Evolutionary conservation across 2,797 vertebrate genomes (phyloP), one percentile per base, ranked within the genome.

Genomic region (Chiloscyllium punctatum): DNA sequence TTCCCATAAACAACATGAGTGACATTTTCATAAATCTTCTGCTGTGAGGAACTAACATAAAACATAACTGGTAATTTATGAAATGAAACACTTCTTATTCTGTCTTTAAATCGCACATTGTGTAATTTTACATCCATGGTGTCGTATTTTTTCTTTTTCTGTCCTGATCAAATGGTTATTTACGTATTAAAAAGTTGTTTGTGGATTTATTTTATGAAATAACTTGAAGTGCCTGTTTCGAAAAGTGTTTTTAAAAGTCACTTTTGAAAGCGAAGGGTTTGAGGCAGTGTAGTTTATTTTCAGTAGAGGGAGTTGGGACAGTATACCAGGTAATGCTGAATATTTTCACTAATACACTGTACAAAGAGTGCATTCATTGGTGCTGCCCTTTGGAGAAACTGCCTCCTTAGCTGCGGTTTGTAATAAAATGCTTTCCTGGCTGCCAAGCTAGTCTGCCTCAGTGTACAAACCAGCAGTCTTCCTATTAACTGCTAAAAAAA

Each of bases 341-440:
- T 95, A 95, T 95, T 95, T 95, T 95, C 37, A 95, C 94, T 95
- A 95, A 95, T 95, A 95, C 71, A 18, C 16, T 53, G 94, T 95
- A 95, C 71, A 95, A 95, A 95, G 94, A 95, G 71, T 95, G 94
- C 23, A 95, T 95, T 95, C 94, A 95, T 77, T 95, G 94, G 48
- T 30, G 42, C 71, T 95, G 48, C 94, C 69, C 94, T 95, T 95
- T 95, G 94, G 94, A 95, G 94, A 74, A 95, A 53, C 69, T 95
- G 94, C 94, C 94, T 95, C 94, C 88, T 74, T 95, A 90, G 90
- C 87, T 95, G 95, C 74, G 95, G 95, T 94, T 95, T 95, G 68
- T 37, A 91, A 92, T 94, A 91, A 95, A 91, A 95, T 95, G 95
- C 57, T 72, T 33, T 91, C 42, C 68, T 42, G 71, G 53, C 95